Percentiles rank a stretch among this genome's conserved stretches.
These are phyloP conservation scores for Dasysyrphus albostriatus DNA, from an alignment of 2,888 invertebrate genomes.

Conservation along the genomic window DNA sequence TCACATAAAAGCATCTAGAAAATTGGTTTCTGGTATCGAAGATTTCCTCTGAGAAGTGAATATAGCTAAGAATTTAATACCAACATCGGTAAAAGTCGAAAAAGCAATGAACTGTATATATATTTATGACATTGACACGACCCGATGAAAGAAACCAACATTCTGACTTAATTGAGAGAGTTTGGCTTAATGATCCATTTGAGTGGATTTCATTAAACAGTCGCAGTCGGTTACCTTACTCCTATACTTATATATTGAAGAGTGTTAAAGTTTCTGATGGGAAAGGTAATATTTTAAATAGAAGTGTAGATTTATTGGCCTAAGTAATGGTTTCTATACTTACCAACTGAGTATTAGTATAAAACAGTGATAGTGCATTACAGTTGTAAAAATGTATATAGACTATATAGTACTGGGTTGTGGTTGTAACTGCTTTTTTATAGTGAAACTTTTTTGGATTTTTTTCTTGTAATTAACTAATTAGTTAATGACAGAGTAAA, in stretches of 20 bases:
- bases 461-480: too few species aligned
- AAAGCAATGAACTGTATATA: conserved; percentile 56
- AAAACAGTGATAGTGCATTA: too few species aligned
- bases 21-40: conserved; percentile 43
- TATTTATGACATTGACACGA: conserved; percentile 54
- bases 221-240: neutral
- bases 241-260: conserved; percentile 34
- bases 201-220: conserved; percentile 69
- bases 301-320: neutral
- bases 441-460: too few species aligned
- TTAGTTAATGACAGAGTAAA: too few species aligned
- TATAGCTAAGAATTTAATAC: neutral
- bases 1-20: conserved; percentile 58
- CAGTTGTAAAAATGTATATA: too few species aligned
- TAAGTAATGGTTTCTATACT: neutral
- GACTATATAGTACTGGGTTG: too few species aligned
- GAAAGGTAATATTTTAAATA: conserved; percentile 5
- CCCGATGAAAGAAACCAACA: conserved; percentile 51
- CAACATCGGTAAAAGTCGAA: conserved; percentile 21
- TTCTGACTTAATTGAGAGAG: conserved; percentile 69
- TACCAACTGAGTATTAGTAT: too few species aligned
- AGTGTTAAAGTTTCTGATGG: conserved; percentile 5
- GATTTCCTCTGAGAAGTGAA: neutral
- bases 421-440: too few species aligned
- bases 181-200: conserved; percentile 71